phyloP scores from a whole-genome alignment of 2,797 vertebrate genomes.

The Cossypha niveicapilla region DNA sequence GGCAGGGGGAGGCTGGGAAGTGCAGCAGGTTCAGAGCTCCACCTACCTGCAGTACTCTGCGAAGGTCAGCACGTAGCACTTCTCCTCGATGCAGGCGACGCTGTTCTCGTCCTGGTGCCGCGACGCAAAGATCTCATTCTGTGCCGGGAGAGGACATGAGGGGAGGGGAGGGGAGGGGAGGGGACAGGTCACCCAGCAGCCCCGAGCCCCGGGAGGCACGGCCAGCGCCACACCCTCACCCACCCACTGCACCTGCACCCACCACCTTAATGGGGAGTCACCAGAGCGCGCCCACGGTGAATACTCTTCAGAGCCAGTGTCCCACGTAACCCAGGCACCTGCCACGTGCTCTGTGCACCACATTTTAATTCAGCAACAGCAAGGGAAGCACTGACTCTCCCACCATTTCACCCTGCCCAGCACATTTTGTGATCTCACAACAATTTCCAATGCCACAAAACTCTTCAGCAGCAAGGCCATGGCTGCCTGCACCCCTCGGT shows the following conservation, averaged over 20 bases:
- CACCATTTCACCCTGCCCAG: not conserved
- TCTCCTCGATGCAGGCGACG: slow-evolving; percentile 98
- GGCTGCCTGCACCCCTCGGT: fast-evolving
- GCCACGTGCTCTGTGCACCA: fast-evolving
- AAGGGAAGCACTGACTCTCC: not conserved
- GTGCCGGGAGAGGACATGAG: not conserved
- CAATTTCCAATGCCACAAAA: fast-evolving
- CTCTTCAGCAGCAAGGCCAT: not conserved
- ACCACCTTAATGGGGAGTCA: not conserved
- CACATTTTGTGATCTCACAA: not conserved
- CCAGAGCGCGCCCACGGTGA: fast-evolving
- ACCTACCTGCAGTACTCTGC: slow-evolving; percentile 99
- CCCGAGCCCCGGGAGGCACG: not conserved
- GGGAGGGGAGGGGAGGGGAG: not conserved
- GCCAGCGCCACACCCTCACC: not conserved
- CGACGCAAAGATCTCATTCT: slow-evolving; percentile 99
- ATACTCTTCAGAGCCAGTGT: fast-evolving
- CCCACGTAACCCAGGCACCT: not conserved
- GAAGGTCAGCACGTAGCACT: slow-evolving; percentile 97
- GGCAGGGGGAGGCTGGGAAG: not conserved
- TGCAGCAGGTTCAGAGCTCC: slow-evolving; percentile 22
- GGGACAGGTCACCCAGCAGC: not conserved
- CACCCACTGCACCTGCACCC: not conserved
- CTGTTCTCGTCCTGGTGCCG: slow-evolving; percentile 99
- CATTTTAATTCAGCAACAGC: not conserved